Conservation (phyloP, 2,797 vertebrate genomes). For the Neopelma chrysocephalum region DNA sequence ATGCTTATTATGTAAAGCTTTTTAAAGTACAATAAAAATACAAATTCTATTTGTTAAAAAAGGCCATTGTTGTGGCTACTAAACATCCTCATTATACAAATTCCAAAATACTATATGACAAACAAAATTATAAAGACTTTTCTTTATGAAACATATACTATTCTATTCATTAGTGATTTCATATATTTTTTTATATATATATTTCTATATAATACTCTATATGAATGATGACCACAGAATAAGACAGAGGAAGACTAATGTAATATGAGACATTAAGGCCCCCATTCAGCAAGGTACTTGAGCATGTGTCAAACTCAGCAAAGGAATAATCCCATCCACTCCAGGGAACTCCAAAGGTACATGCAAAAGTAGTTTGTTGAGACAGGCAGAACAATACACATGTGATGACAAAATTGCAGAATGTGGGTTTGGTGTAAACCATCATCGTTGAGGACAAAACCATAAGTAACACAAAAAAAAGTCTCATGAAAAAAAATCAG, state of each 20-base stretch:
- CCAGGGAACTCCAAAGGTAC: not conserved
- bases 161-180: conserved; percentile 62
- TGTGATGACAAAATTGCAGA: not conserved
- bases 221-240: conserved; percentile 28
- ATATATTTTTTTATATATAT: conserved; percentile 34
- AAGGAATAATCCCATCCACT: not conserved
- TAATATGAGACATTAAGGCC: not conserved
- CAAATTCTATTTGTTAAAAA: conserved; percentile 83
- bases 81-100: conserved; percentile 80
- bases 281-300: conserved; percentile 17
- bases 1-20: conserved; percentile 78
- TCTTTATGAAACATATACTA: conserved; percentile 74
- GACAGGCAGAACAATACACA: not conserved
- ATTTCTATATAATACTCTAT: conserved; percentile 46
- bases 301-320: not conserved
- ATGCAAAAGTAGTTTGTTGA: conserved; percentile 29
- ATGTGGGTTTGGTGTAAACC: conserved; percentile 41
- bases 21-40: conserved; percentile 84
- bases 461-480: not conserved
- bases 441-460: not conserved
- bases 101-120: conserved; percentile 79
- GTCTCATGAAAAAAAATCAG: not conserved
- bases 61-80: conserved; percentile 75
- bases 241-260: conserved; percentile 43
- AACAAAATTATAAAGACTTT: conserved; percentile 79